These are phyloP conservation scores for Ursus arctos DNA, from an alignment of 2,113 vertebrate genomes.

Conservation along the genomic window DNA sequence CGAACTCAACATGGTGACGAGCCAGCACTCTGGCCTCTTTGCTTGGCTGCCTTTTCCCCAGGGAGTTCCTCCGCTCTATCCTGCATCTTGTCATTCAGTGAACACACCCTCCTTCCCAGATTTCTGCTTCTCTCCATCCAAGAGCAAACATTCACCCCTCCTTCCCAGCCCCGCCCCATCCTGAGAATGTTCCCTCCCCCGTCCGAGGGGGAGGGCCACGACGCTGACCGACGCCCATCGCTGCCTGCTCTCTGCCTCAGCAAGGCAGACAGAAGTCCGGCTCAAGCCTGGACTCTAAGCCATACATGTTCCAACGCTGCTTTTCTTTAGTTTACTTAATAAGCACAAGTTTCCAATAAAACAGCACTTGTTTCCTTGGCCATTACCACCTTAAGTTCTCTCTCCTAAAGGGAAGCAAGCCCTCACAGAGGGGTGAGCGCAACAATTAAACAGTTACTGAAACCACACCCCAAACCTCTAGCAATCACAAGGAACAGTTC, in stretches of 20 bases:
- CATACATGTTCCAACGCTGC: too few species aligned
- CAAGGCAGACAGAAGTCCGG: background rate
- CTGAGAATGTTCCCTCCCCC: background rate
- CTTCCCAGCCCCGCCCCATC: background rate
- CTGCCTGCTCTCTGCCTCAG: background rate
- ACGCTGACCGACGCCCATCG: fast-evolving
- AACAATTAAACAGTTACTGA: background rate
- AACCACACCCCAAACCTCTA: background rate
- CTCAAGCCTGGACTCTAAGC: background rate
- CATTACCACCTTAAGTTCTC: background rate
- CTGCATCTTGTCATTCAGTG: background rate
- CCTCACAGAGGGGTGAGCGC: background rate
- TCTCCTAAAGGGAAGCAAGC: background rate
- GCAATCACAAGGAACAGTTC: too few species aligned
- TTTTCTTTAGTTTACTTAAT: background rate
- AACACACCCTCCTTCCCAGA: background rate
- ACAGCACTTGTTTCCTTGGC: background rate
- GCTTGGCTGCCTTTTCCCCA: background rate
- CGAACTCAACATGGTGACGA: background rate
- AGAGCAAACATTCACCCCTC: background rate
- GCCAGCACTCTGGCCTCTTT: background rate
- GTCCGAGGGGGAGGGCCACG: fast-evolving
- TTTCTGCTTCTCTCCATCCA: background rate
- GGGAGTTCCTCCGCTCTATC: background rate
- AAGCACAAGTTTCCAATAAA: background rate